phyloP scores from a whole-genome alignment of 1,140 invertebrate genomes.

The Zeugodacus cucurbitae region DNA sequence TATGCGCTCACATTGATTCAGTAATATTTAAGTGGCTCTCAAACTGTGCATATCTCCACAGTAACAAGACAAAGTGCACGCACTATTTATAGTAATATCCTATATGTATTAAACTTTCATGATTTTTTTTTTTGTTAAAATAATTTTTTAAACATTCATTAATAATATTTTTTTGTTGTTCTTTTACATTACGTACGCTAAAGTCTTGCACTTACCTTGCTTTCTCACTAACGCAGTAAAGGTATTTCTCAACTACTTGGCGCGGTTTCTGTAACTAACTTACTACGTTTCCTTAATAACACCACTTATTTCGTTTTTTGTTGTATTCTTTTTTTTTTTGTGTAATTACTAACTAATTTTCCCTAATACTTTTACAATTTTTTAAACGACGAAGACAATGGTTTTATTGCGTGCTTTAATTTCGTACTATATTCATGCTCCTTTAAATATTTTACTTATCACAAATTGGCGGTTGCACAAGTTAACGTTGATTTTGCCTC shows the following conservation, averaged over 20 bases:
- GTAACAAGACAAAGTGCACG: no score
- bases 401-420: background rate
- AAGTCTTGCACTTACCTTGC: background rate
- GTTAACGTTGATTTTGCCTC: background rate
- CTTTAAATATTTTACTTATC: slow-evolving; percentile 8
- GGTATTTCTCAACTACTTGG: background rate
- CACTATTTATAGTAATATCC: no score
- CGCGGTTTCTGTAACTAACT: background rate
- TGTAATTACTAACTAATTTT: background rate
- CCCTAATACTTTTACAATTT: background rate
- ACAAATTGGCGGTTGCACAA: slow-evolving; percentile 25
- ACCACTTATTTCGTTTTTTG: background rate
- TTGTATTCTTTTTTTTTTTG: background rate
- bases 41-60: no score
- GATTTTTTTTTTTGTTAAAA: no score
- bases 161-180: background rate
- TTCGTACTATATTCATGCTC: background rate
- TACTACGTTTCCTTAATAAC: background rate
- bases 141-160: no score
- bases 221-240: background rate
- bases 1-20: no score
- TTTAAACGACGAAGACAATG: background rate
- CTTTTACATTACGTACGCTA: background rate
- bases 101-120: no score
- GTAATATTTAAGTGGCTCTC: no score